These are phyloP conservation scores for Leptopterna dolabrata DNA, from an alignment of 2,888 invertebrate genomes.

Conservation along the genomic window DNA sequence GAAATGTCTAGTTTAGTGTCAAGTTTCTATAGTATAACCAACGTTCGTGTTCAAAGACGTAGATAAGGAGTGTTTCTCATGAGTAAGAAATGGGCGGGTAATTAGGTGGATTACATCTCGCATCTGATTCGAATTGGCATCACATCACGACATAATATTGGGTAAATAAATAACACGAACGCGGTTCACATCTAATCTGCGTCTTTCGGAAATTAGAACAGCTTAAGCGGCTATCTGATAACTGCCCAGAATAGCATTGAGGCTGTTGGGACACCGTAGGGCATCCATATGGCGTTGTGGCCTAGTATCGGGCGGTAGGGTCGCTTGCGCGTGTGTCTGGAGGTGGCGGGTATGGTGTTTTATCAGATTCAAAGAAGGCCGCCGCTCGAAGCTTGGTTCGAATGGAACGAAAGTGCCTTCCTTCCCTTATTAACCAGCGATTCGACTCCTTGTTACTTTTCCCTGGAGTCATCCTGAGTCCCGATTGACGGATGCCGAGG, in stretches of 20 bases:
- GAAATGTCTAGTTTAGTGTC: too few relatives aligned
- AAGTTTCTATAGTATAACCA: too few relatives aligned
- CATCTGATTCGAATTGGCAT: neutral
- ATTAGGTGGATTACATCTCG: too few relatives aligned
- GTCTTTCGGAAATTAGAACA: neutral
- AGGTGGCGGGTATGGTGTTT: neutral
- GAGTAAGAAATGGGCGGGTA: too few relatives aligned
- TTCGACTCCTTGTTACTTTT: neutral
- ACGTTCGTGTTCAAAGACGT: too few relatives aligned
- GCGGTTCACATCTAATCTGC: neutral
- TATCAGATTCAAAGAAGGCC: neutral
- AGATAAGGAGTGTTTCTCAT: too few relatives aligned
- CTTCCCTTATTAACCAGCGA: neutral
- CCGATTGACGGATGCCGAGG: neutral
- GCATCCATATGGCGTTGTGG: neutral
- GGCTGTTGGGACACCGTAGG: neutral
- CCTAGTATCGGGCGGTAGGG: neutral
- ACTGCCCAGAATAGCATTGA: neutral
- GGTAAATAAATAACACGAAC: neutral
- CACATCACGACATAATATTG: neutral
- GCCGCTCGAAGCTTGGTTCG: neutral
- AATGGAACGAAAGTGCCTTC: neutral
- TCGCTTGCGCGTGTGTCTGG: neutral
- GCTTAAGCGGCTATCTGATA: neutral
- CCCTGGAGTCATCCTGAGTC: neutral